Evolutionary conservation across 2,797 vertebrate genomes (phyloP).

Genomic region (Fratercula arctica): DNA sequence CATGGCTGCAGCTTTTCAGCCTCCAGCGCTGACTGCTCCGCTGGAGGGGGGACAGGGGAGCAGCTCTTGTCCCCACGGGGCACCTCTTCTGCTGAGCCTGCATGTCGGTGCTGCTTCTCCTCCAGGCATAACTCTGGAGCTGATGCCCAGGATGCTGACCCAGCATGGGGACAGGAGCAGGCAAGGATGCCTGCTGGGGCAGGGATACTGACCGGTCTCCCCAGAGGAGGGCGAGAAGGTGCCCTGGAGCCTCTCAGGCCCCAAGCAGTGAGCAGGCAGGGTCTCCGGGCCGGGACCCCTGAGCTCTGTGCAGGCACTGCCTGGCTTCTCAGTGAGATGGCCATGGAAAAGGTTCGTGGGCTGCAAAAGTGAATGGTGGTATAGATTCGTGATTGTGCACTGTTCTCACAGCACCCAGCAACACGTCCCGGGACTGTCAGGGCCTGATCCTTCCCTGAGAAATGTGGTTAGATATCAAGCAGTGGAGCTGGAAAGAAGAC

Average conservation of each 20-base stretch:
- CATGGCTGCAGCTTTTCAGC: neutral
- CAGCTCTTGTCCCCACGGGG: neutral
- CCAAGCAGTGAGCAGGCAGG: neutral
- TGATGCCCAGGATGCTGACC: conserved; percentile 9
- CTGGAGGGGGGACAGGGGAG: neutral
- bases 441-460: neutral
- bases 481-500: neutral
- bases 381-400: neutral
- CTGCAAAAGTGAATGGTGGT: neutral
- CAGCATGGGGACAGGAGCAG: neutral
- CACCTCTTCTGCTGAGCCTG: conserved; percentile 2
- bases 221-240: neutral
- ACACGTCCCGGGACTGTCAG: fast-evolving
- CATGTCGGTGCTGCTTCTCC: neutral
- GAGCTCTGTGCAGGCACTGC: fast-evolving
- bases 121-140: neutral
- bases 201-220: neutral
- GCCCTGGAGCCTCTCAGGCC: neutral
- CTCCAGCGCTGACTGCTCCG: neutral
- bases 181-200: neutral
- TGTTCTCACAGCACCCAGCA: neutral
- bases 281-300: neutral
- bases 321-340: neutral
- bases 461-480: fast-evolving
- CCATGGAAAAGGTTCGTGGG: neutral